Evolutionary conservation across 2,113 vertebrate genomes (phyloP).

Genomic region (Rattus norvegicus): GRCr8 NC_086033.1:16291501-16292000

Average conservation of each 20-base stretch:
- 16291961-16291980: not conserved
- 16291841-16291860: not conserved
- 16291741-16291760: constrained; percentile 62
- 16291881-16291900: not conserved
- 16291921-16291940: constrained; percentile 34
- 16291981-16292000: constrained; percentile 15
- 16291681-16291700: constrained; percentile 62
- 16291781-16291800: constrained; percentile 17
- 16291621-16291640: constrained; percentile 3
- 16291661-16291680: constrained; percentile 51
- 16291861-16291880: constrained; percentile 17
- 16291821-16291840: constrained; percentile 44
- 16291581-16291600: constrained; percentile 52
- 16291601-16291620: constrained; percentile 52
- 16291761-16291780: constrained; percentile 45
- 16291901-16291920: constrained; percentile 56
- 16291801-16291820: constrained; percentile 43
- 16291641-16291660: constrained; percentile 49
- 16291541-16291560: constrained; percentile 45
- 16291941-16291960: constrained; percentile 13
- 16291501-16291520: not conserved
- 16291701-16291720: constrained; percentile 69
- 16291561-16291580: constrained; percentile 45
- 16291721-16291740: constrained; percentile 9
- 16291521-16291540: not conserved